A percentile compares a stretch with the other conserved stretches of the same genome.
Evolutionary conservation across 2,797 vertebrate species (phyloP).

Genomic region (Lemur catta): DNA sequence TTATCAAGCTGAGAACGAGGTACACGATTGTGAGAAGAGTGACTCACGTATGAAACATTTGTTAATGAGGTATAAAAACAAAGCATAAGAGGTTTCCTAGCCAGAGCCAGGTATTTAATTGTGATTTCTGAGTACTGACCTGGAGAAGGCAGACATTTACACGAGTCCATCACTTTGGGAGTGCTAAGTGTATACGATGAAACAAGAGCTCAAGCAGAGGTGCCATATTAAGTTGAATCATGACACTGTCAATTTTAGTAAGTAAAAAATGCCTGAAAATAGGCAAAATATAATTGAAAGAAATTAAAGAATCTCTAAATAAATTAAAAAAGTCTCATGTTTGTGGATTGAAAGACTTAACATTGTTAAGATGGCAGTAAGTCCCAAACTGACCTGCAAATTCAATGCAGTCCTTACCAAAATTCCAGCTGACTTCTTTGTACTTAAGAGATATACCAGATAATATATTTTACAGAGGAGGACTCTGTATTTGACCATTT

Average conservation of each 20-base stretch:
- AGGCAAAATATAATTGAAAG: background rate
- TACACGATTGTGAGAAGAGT: background rate
- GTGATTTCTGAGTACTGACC: background rate
- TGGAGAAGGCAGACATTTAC: background rate
- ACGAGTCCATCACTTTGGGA: background rate
- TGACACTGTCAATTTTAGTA: background rate
- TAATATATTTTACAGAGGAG: background rate
- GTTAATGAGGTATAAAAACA: background rate
- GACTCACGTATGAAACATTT: background rate
- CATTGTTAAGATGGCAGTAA: background rate
- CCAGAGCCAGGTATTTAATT: background rate
- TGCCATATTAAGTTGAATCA: background rate
- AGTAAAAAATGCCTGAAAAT: background rate
- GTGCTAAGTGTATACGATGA: background rate
- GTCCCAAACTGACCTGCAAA: background rate
- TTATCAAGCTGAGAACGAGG: background rate
- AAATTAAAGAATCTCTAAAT: background rate
- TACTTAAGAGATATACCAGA: background rate
- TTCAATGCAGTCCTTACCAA: background rate
- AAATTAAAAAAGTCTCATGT: background rate
- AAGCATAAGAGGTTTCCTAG: background rate
- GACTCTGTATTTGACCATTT: background rate
- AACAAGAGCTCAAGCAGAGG: background rate
- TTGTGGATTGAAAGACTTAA: background rate
- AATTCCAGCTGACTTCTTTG: background rate